A percentile compares a stretch with the other conserved stretches of the same genome.
Evolutionary conservation across 2,797 vertebrate species (phyloP).

Genomic region (Zalophus californianus): DNA sequence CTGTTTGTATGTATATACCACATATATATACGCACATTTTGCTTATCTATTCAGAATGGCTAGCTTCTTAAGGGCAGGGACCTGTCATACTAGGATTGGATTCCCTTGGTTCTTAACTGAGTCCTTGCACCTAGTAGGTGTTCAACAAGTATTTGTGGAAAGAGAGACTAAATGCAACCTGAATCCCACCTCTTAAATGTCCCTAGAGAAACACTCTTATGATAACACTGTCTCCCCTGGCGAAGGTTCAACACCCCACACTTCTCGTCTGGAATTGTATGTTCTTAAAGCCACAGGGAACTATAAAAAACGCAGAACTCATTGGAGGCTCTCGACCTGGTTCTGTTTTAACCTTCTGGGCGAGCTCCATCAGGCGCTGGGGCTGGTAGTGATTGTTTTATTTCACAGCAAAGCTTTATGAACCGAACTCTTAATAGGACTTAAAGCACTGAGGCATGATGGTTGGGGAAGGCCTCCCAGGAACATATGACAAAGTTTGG

Average conservation of each 20-base stretch:
- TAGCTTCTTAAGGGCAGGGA: neutral
- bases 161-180: neutral
- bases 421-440: neutral
- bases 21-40: neutral
- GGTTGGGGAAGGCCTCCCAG: neutral
- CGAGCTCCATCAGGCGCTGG: neutral
- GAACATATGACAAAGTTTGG: neutral
- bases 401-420: neutral
- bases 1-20: neutral
- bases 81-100: neutral
- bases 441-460: neutral
- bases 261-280: neutral
- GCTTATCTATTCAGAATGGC: neutral
- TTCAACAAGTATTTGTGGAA: neutral
- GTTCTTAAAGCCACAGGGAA: neutral
- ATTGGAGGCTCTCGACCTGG: neutral
- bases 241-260: neutral
- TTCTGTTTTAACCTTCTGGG: neutral
- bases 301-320: neutral
- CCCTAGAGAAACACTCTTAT: neutral
- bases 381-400: neutral
- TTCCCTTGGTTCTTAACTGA: neutral
- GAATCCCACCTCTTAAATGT: neutral
- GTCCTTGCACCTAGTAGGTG: neutral
- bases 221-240: neutral